A percentile compares a stretch with the other conserved stretches of the same genome.
phyloP scores from a whole-genome alignment of 2,888 invertebrate genomes.

The Acanthosepion lycidas region DNA sequence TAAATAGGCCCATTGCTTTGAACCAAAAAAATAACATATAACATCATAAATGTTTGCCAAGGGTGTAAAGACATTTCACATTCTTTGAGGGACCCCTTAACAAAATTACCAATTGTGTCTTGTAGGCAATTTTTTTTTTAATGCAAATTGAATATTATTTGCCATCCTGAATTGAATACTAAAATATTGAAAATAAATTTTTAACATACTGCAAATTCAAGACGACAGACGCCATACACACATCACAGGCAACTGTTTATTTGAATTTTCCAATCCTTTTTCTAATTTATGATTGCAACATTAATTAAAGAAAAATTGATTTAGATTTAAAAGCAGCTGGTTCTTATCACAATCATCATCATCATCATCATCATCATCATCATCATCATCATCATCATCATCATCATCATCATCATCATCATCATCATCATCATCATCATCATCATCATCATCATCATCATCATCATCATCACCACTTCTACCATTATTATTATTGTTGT shows the following conservation, averaged over 20 bases:
- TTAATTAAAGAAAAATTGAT: background rate
- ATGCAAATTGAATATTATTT: background rate
- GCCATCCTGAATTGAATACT: background rate
- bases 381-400: background rate
- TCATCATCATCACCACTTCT: background rate
- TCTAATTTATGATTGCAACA: conserved; percentile 33
- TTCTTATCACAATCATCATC: background rate
- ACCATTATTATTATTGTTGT: background rate
- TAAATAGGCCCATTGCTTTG: background rate
- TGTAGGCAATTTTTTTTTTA: background rate
- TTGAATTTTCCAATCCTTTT: background rate
- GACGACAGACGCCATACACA: background rate
- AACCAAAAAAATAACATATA: background rate
- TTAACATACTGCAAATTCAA: background rate
- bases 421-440: background rate
- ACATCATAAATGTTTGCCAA: background rate
- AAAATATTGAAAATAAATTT: background rate
- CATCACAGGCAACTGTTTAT: background rate
- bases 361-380: background rate
- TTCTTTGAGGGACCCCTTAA: background rate
- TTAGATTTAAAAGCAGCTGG: background rate
- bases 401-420: background rate
- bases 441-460: background rate
- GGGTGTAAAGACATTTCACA: background rate
- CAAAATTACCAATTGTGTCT: background rate